Evolutionary conservation across 2,797 vertebrate species (phyloP), one percentile per base, ranked within the genome.

Genomic region (Schizopygopsis malacanthus): DNA sequence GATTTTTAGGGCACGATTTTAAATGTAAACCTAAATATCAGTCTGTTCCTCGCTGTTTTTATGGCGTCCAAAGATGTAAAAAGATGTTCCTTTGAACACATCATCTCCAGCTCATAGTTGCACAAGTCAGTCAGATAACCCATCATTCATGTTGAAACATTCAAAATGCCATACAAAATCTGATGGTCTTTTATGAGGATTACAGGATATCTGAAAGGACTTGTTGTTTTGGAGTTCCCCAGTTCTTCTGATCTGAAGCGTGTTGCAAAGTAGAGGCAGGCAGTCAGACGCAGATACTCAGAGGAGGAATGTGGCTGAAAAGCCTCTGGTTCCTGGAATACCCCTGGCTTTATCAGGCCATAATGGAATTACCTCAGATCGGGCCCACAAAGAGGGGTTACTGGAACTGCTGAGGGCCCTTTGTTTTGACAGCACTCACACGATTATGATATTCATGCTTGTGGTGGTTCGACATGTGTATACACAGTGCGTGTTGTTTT

Each of bases 301-400:
- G 83, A 87, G 82, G 76, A 90, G 87, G 89, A 90, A 91, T 90
- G 88, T 88, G 79, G 85, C 83, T 87, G 83, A 89, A 88, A 84
- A 86, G 88, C 88, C 87, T 85, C 86, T 90, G 83, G 87, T 91
- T 90, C 87, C 89, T 89, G 90, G 90, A 91, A 91, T 91, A 83
- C 79, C 75, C 84, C 78, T 88, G 87, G 86, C 86, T 86, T 89
- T 89, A 89, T 91, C 87, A 89, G 86, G 82, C 82, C 83, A 82
- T 88, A 87, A 90, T 90, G 79, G 86, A 89, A 89, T 90, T 90
- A 90, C 83, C 85, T 91, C 86, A 84, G 86, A 88, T 86, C 82
- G 75, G 82, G 82, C 87, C 45, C 85, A 86, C 88, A 89, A 87
- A 91, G 88, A 88, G 86, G 79, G 89, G 72, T 92, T 92, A 90